Base-by-base conservation (phyloP, 2,797 vertebrate species). In the Onychomys torridus region DNA sequence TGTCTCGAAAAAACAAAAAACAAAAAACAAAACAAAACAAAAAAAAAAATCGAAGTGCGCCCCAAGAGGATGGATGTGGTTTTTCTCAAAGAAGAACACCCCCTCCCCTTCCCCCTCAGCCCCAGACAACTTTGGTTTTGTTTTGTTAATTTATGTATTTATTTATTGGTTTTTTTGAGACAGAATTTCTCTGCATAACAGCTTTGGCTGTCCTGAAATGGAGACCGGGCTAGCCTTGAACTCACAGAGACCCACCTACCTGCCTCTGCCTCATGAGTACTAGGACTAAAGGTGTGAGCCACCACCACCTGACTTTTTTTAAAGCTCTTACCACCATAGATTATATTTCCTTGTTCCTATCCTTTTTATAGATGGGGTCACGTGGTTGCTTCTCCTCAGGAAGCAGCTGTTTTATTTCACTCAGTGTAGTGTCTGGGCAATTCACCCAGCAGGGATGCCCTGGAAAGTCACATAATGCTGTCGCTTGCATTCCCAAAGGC, bases 321-420 rank as follows among this genome's bases (percentile, higher is more conserved):
- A 3, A 34, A 88, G 73, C 59, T 14, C 37, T 85, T 77, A 78
- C 79, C 89, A 82, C n/a, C 27, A 1, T 11, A 49, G 67, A n/a
- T 91, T 73, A 79, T n/a, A 71, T 90, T 65, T 90, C 81, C 73
- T 82, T 85, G 32, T 89, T 82, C 89, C 75, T 49, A 55, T 82
- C 25, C 73, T 88, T 83, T 83, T 76, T 32, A 83, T 69, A 83
- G 78, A 37, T 59, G 67, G 63, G 88, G 57, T 23, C 46, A 10
- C 16, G 34, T 2, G 76, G 8, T 13, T 10, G 79, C 5, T 63
- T 85, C 89, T 95, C 87, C 40, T 65, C 23, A 4, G 0, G 49
- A 52, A 52, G 25, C 16, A 65, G 77, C 90, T 81, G 90, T 49
- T 85, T 92, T 84, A 29, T 79, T 46, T 96, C 91, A 73, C 73